Percentiles rank a stretch among this genome's conserved stretches.
These are phyloP conservation scores for Macrophya alboannulata DNA, from an alignment of 2,888 invertebrate species.

Conservation along the genomic window DNA sequence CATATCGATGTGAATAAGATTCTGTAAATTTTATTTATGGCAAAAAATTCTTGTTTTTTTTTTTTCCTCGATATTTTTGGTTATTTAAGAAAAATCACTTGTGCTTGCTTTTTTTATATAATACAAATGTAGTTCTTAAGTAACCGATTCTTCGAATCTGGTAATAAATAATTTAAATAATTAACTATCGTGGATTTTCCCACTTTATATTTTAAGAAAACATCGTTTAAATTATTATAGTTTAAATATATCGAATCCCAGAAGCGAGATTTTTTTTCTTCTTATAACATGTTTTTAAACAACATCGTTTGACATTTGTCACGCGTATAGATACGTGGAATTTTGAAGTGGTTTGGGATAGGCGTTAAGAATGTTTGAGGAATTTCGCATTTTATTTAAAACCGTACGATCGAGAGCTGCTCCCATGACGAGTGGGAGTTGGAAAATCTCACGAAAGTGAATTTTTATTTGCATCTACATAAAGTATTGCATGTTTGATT, in stretches of 20 bases:
- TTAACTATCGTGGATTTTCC: background rate
- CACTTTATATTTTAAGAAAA: background rate
- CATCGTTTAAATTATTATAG: background rate
- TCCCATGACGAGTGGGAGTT: background rate
- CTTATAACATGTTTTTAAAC: background rate
- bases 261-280: background rate
- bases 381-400: background rate
- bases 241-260: background rate
- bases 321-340: background rate
- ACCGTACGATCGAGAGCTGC: background rate
- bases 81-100: constrained; percentile 48
- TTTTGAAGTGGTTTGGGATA: background rate
- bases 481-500: background rate
- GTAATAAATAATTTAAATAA: background rate
- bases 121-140: constrained; percentile 53
- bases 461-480: background rate
- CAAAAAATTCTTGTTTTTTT: too few species aligned
- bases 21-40: background rate
- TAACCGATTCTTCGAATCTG: constrained; percentile 32
- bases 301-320: constrained; percentile 24
- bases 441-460: background rate
- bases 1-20: background rate
- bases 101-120: constrained; percentile 36
- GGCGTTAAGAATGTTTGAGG: background rate
- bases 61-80: background rate